These are phyloP conservation scores for Sarcophaga subvicina DNA, from an alignment of 2,888 invertebrate species.

Conservation along the genomic window DNA sequence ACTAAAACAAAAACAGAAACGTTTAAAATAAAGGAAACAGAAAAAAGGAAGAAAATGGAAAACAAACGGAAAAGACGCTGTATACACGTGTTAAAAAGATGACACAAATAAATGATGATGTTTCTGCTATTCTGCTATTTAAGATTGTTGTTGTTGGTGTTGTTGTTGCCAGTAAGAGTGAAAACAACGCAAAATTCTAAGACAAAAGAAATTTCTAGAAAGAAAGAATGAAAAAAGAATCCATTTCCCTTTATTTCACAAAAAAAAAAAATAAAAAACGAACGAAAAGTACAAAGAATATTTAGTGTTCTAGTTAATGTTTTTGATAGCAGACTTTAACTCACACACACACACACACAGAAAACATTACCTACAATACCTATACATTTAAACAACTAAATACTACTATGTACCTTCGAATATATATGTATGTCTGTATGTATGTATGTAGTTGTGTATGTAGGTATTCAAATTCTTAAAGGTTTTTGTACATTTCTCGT, in stretches of 20 bases:
- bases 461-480: too few species aligned
- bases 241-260: neutral
- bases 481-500: too few species aligned
- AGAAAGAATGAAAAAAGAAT: neutral
- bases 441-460: too few species aligned
- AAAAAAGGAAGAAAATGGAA: neutral
- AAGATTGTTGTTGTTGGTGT: too few species aligned
- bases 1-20: neutral
- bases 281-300: neutral
- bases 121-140: neutral
- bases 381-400: too few species aligned
- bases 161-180: neutral
- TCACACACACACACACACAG: too few species aligned
- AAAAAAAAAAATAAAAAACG: neutral
- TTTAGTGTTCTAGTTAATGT: conserved; percentile 7
- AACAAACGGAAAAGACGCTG: neutral
- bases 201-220: neutral
- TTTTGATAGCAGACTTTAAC: neutral
- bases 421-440: too few species aligned
- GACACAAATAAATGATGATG: conserved; percentile 13
- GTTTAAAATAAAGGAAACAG: too few species aligned
- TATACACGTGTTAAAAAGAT: conserved; percentile 29
- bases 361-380: too few species aligned
- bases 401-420: too few species aligned
- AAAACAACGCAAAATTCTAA: neutral